phyloP scores from a whole-genome alignment of 2,113 vertebrate genomes.

The Prochilodus magdalenae region DNA sequence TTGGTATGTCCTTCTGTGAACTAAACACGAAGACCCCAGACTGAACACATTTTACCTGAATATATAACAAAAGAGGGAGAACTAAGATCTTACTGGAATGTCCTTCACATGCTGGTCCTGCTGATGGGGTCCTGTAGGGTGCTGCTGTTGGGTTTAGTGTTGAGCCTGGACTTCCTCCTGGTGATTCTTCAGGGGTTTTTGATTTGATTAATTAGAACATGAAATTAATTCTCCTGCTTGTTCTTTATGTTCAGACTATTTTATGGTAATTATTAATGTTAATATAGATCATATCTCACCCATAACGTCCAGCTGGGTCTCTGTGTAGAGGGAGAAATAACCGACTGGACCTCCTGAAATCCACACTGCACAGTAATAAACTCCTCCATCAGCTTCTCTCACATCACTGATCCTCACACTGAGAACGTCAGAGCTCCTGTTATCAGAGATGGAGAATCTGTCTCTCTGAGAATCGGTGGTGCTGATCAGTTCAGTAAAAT shows the following conservation, averaged over 20 bases:
- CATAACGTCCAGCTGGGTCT: slow-evolving; percentile 34
- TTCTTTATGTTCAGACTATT: no score
- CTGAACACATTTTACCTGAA: no score
- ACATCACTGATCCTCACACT: slow-evolving; percentile 17
- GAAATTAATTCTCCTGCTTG: no score
- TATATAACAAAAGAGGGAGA: not conserved
- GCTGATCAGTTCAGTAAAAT: not conserved
- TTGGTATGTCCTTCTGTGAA: no score
- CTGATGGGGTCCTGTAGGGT: no score
- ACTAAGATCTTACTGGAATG: not conserved
- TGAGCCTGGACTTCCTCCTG: no score
- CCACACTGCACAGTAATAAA: slow-evolving; percentile 38
- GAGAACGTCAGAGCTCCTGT: not conserved
- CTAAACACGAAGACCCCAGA: no score
- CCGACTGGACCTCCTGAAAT: not conserved
- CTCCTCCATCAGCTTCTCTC: slow-evolving; percentile 11
- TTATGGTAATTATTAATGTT: not conserved
- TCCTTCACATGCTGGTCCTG: no score
- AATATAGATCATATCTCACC: slow-evolving; percentile 7
- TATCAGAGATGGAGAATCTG: not conserved
- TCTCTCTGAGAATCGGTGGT: not conserved
- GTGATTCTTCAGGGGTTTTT: no score
- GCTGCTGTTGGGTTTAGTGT: no score
- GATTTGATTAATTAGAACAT: no score
- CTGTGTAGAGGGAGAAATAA: not conserved